Evolutionary conservation across 2,888 invertebrate species (phyloP), one percentile per base, ranked within the genome.

Genomic region (Sinohyriopsis cumingii): DNA sequence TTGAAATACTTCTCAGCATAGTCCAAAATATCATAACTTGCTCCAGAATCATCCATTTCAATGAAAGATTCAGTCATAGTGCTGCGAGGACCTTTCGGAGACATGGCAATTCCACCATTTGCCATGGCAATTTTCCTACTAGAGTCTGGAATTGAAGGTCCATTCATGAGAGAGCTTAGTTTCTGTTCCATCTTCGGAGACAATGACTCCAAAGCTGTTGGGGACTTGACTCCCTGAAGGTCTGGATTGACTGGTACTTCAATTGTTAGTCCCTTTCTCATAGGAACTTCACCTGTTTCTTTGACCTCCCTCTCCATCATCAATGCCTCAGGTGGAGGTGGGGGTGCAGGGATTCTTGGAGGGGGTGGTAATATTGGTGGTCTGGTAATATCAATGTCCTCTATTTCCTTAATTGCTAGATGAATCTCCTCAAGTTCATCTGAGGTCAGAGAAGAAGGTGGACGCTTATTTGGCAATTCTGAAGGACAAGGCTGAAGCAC

Each of bases 1-100:
- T 97, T 98, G 91, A 96, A 98, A 90, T 95, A 95, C 75, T 95
- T 94, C 86, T 96, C 95, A n/a, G 97, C 98, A 91, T 96, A 98
- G 87, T 97, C 96, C 0, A 95, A 92, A 88, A 98, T 94, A 87
- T 97, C 96, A 87, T 94, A 95, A 93, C 74, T 72, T 22, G 78
- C 78, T 20, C 69, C 77, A 56, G 77, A 77, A 2, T 77, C 77
- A 22, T 71, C 78, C 2, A 76, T 77, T 56, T 74, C 73, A 45
- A 15, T 45, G 15, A 45, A 45, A 45, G 45, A 45, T 57, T 72
- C 77, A 25, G 75, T 75, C 57, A 70, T 65, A 12, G 71, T 76
- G 60, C 76, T 76, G 62, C 73, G 65, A 33, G 68, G 78, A 45
- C 72, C 72, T 45, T 69, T 61, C 5, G 77, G 75, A 22, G 77